These are phyloP conservation scores for Drosophila cyrtoloma DNA, from an alignment of 2,888 invertebrate species.

Conservation along the genomic window DNA sequence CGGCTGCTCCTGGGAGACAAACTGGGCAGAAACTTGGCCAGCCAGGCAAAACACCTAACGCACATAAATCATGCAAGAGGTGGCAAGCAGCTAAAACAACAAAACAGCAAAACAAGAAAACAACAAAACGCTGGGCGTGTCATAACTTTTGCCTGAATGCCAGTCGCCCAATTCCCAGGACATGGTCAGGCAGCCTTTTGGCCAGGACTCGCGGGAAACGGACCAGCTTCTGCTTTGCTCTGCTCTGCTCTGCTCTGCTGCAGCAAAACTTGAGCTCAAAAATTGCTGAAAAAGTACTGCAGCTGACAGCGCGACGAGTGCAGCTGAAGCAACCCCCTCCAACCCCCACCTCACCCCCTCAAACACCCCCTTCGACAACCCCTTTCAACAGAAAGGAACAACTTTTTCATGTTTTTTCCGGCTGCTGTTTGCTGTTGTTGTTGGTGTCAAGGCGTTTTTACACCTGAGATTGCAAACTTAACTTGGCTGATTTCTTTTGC, in stretches of 20 bases:
- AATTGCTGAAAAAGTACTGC: conserved; percentile 60
- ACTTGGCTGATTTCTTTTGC: conserved; percentile 33
- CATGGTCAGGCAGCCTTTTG: conserved; percentile 44
- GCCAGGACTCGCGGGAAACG: conserved; percentile 57
- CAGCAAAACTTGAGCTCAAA: conserved; percentile 43
- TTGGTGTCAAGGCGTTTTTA: conserved; percentile 76
- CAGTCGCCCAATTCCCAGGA: conserved; percentile 34
- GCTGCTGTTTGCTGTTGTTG: not conserved
- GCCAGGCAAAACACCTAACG: conserved; percentile 66
- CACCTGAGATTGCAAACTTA: conserved; percentile 82
- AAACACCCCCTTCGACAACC: not conserved
- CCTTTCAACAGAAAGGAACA: conserved; percentile 34
- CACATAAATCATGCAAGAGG: conserved; percentile 78
- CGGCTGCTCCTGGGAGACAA: conserved; percentile 25
- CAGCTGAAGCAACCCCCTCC: conserved; percentile 22
- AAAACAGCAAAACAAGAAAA: conserved; percentile 11
- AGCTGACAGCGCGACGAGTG: conserved; percentile 66
- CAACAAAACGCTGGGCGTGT: conserved; percentile 62
- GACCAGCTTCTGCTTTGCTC: conserved; percentile 27
- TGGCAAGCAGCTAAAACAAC: conserved; percentile 53
- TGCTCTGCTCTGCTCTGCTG: conserved; percentile 25
- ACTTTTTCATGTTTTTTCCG: conserved; percentile 46
- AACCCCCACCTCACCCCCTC: not conserved
- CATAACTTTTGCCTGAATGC: conserved; percentile 65
- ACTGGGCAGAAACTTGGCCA: conserved; percentile 40